phyloP scores from a whole-genome alignment of 2,113 vertebrate species.

The Lophura nycthemera region DNA sequence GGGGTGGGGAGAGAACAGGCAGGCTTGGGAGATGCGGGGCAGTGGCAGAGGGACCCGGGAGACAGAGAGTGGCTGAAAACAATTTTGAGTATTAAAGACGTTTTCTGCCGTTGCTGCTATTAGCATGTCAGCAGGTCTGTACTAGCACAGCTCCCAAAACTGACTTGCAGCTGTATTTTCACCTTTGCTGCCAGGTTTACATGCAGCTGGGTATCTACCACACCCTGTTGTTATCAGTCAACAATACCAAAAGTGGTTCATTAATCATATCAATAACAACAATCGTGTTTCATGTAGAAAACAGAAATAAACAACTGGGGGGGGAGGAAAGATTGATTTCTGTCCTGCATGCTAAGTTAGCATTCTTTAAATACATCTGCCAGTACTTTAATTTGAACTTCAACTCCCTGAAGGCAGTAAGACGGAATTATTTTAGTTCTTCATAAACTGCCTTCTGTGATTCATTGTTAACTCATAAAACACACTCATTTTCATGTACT shows the following conservation, averaged over 20 bases:
- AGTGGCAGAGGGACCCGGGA: neutral
- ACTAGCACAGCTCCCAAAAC: constrained; percentile 78
- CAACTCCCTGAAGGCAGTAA: constrained; percentile 80
- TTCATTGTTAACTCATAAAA: constrained; percentile 82
- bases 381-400: constrained; percentile 81
- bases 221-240: constrained; percentile 82
- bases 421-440: constrained; percentile 80
- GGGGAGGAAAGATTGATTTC: constrained; percentile 34
- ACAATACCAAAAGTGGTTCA: constrained; percentile 43
- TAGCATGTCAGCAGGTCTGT: constrained; percentile 80
- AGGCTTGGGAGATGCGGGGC: neutral
- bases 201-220: constrained; percentile 85
- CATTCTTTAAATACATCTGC: constrained; percentile 78
- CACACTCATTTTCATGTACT: constrained; percentile 71
- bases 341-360: constrained; percentile 69
- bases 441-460: constrained; percentile 79
- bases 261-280: constrained; percentile 69
- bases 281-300: constrained; percentile 68
- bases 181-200: constrained; percentile 75
- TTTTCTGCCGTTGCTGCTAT: constrained; percentile 68
- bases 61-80: constrained; percentile 26
- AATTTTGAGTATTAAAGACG: constrained; percentile 48
- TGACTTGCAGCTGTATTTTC: constrained; percentile 82
- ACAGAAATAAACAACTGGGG: constrained; percentile 61
- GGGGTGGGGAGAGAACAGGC: accelerated